These are phyloP conservation scores for Philonicus albiceps DNA, from an alignment of 2,888 invertebrate genomes.

Conservation along the genomic window DNA sequence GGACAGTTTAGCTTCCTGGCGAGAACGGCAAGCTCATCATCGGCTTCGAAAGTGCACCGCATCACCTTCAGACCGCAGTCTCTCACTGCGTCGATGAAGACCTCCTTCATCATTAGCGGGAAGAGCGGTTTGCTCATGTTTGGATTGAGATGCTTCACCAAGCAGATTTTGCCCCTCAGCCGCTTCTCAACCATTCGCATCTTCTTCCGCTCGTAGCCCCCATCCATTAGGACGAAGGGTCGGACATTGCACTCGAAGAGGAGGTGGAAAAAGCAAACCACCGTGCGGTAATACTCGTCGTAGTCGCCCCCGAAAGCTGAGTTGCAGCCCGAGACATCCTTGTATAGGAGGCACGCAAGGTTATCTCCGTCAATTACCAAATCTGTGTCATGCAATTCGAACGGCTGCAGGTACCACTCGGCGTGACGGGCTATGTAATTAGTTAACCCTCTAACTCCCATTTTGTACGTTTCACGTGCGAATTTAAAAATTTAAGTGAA, in stretches of 20 bases:
- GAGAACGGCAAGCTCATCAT: constrained; percentile 84
- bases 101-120: constrained; percentile 77
- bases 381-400: constrained; percentile 72
- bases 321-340: constrained; percentile 68
- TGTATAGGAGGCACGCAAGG: constrained; percentile 75
- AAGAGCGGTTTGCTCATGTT: constrained; percentile 71
- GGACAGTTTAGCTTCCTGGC: constrained; percentile 82
- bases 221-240: constrained; percentile 81
- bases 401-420: constrained; percentile 70
- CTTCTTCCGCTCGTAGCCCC: constrained; percentile 77
- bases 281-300: constrained; percentile 73
- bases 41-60: constrained; percentile 88
- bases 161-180: constrained; percentile 68
- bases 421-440: constrained; percentile 76
- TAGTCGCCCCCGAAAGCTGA: constrained; percentile 88
- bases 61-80: constrained; percentile 73
- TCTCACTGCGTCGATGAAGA: constrained; percentile 75
- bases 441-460: constrained; percentile 89
- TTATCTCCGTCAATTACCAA: constrained; percentile 85
- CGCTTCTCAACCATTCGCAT: constrained; percentile 71
- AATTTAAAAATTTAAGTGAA: not conserved
- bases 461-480: constrained; percentile 55
- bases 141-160: constrained; percentile 68
- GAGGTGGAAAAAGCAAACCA: constrained; percentile 74
- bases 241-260: constrained; percentile 75